phyloP scores from a whole-genome alignment of 2,113 vertebrate species.

The Leucopternis melanops region DNA sequence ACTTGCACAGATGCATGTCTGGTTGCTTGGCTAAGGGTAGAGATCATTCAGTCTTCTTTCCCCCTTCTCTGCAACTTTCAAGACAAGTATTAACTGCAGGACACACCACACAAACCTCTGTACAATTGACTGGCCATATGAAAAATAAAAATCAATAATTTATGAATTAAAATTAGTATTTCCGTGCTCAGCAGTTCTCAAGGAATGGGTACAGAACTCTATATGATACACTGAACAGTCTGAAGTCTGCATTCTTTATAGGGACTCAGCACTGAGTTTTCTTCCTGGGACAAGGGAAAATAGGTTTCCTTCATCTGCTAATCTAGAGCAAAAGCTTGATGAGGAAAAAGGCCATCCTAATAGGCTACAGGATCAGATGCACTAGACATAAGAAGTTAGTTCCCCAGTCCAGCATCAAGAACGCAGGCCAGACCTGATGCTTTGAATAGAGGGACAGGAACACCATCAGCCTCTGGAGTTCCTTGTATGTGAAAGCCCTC shows the following conservation, averaged over 20 bases:
- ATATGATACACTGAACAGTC: too few species aligned
- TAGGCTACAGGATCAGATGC: accelerated
- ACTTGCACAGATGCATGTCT: background rate
- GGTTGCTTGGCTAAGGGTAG: background rate
- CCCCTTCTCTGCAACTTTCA: background rate
- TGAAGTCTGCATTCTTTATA: background rate
- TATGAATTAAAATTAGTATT: background rate
- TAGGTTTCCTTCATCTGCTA: background rate
- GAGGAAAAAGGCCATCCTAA: background rate
- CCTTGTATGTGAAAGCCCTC: background rate
- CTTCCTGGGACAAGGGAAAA: background rate
- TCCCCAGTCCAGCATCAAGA: background rate
- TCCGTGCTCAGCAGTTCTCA: background rate
- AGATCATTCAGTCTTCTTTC: background rate
- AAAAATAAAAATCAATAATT: background rate
- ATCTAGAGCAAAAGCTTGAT: background rate
- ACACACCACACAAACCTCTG: background rate
- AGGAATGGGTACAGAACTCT: background rate
- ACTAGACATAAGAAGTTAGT: background rate
- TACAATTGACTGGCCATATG: background rate
- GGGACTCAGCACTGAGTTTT: background rate
- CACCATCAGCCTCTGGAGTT: background rate
- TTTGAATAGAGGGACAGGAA: background rate
- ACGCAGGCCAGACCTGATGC: background rate
- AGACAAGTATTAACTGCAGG: background rate